Percentiles rank a stretch among this genome's conserved stretches.
Evolutionary conservation across 92 coral and sea anemone genomes (phyloP).

Genomic region (Ricordea florida): DNA sequence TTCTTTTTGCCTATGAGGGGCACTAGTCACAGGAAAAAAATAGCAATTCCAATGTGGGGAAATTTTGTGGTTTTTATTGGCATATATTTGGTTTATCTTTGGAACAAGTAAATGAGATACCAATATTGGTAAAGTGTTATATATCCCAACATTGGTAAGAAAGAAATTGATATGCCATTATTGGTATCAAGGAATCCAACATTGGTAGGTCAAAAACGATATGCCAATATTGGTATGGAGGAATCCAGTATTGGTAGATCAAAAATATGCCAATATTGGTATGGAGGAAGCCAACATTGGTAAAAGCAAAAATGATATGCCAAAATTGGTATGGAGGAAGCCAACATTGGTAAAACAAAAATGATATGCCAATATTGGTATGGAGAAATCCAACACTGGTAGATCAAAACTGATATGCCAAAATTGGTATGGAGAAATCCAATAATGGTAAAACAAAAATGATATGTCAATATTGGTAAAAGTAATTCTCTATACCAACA

Average conservation of each 20-base stretch:
- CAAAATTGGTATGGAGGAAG: not conserved
- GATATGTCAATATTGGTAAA: not conserved
- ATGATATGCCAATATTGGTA: not conserved
- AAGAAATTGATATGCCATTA: not conserved
- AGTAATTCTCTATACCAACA: no score
- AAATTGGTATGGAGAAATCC: not conserved
- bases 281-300: not conserved
- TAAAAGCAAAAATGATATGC: not conserved
- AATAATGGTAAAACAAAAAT: not conserved
- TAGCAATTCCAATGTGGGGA: not conserved
- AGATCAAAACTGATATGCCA: not conserved
- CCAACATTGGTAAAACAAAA: not conserved
- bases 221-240: not conserved
- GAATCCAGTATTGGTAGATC: not conserved
- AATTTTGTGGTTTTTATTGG: not conserved
- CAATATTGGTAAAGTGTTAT: slow-evolving; percentile 10
- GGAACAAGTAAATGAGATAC: not conserved
- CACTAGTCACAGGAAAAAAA: no score
- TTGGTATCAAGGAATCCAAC: not conserved
- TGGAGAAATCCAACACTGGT: not conserved
- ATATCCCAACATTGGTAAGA: not conserved
- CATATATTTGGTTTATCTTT: not conserved
- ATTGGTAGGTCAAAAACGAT: not conserved
- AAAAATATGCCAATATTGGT: not conserved
- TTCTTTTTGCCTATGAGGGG: no score